Base-by-base conservation (phyloP, 2,888 invertebrate genomes). In the Pyrrhosoma nymphula region DNA sequence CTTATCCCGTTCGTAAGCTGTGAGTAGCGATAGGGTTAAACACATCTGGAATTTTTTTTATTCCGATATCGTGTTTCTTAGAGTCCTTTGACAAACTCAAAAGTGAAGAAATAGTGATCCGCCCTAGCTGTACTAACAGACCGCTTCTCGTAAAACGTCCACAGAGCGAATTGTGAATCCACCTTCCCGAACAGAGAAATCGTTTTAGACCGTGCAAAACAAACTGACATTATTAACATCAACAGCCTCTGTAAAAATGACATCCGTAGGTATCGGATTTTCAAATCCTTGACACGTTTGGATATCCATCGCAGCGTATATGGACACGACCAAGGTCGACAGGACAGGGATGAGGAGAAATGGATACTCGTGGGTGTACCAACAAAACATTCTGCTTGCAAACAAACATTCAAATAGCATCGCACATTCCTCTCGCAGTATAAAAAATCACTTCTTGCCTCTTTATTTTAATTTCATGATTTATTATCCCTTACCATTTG, bases 221-320 rank as follows among this genome's bases (percentile, higher is more conserved):
- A 69, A 69, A 82, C 30, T 18, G 16, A 35, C 82, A 35, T 60
- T 2, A 82, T 82, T 82, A 82, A 2, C 16, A 82, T 82, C 35
- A 30, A 82, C 82, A 82, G 16, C 4, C 69, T n/a, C 10, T 16
- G n/a, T 30, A 16, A 35, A 35, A 3, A 35, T 82, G 82, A 82
- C 82, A 18, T 18, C 16, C 16, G 16, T 35, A n/a, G 18, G 82
- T 30, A 26, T 82, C 16, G 35, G 35, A 30, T 35, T 35, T 82
- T 82, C 35, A 26, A 35, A 82, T 35, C 82, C 82, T 82, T 82
- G 82, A 82, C 82, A 82, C 82, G 82, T 35, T 82, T 82, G 35
- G 35, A 82, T n/a, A 35, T 8, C 26, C 30, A 35, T 82, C 35
- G 35, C 35, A 14, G 16, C 82, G 30, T 35, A 82, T 35, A 35